phyloP scores from a whole-genome alignment of 2,797 vertebrate genomes.

The Odontamblyopus rebecca region DNA sequence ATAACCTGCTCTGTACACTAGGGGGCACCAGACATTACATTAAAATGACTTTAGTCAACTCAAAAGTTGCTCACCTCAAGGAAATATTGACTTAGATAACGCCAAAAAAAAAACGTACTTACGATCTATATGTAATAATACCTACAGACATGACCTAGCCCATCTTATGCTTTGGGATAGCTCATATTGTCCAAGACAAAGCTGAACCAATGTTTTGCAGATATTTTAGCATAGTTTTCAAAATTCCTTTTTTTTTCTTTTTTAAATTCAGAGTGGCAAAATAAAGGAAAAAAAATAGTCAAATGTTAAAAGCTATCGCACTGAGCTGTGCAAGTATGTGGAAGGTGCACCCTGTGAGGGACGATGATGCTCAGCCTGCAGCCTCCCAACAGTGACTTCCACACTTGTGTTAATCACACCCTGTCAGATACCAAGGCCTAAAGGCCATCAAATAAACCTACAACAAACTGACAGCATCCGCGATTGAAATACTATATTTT shows the following conservation, averaged over 20 bases:
- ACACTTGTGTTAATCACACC: conserved; percentile 76
- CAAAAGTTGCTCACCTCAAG: no score
- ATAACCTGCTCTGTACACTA: neutral
- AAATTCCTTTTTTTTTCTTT: conserved; percentile 16
- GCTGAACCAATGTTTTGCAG: neutral
- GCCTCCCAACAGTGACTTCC: conserved; percentile 73
- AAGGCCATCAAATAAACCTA: conserved; percentile 78
- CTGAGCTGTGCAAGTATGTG: conserved; percentile 59
- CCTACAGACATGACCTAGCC: no score
- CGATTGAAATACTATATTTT: conserved; percentile 47
- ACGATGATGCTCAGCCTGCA: conserved; percentile 79
- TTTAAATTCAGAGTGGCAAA: conserved; percentile 23
- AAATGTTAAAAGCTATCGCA: conserved; percentile 63
- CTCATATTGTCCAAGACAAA: neutral
- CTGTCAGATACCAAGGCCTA: conserved; percentile 75
- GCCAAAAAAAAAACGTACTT: no score
- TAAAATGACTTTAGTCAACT: no score
- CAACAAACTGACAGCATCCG: conserved; percentile 56
- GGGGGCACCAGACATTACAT: neutral
- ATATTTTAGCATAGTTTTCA: conserved; percentile 15
- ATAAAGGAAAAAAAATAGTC: conserved; percentile 60
- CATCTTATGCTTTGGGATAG: no score
- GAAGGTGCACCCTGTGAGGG: conserved; percentile 82
- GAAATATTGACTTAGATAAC: no score
- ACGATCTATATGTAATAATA: no score